Evolutionary conservation across 2,113 vertebrate species (phyloP).

Genomic region (Barnardius zonarius): DNA sequence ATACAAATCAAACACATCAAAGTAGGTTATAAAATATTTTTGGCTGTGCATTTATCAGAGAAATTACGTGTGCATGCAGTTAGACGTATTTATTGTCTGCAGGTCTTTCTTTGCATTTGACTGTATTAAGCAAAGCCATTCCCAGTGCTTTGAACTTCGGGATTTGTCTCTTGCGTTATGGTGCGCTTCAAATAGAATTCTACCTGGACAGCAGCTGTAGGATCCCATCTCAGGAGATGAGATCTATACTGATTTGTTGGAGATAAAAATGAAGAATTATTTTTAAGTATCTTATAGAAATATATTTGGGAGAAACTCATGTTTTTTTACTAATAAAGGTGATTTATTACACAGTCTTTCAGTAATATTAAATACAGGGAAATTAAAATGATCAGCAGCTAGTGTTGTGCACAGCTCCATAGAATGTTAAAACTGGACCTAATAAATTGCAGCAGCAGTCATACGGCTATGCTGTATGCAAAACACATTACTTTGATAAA

Average conservation of each 20-base stretch:
- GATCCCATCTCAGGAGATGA: conserved; percentile 39
- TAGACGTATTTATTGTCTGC: not conserved
- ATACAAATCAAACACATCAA: not conserved
- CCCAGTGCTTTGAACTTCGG: not conserved
- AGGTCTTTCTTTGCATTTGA: not conserved
- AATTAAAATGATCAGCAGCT: conserved; percentile 25
- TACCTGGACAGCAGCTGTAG: not conserved
- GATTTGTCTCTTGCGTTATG: conserved; percentile 22
- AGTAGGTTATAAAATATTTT: not conserved
- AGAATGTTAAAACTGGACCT: not conserved
- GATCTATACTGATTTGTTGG: not conserved
- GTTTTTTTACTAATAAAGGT: conserved; percentile 19
- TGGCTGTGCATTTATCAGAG: not conserved
- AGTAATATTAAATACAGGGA: not conserved
- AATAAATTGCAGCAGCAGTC: not conserved
- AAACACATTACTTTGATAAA: not conserved
- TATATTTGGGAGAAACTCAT: not conserved
- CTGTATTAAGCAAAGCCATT: conserved; percentile 20
- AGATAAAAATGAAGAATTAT: not conserved
- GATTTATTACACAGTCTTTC: not conserved
- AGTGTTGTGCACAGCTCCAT: not conserved
- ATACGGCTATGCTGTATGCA: not conserved
- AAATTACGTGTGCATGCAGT: not conserved
- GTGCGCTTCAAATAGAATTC: conserved; percentile 39
- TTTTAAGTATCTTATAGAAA: not conserved